Percentiles rank a stretch among this genome's conserved stretches.
Evolutionary conservation across 2,113 vertebrate genomes (phyloP).

Genomic region (Excalfactoria chinensis): DNA sequence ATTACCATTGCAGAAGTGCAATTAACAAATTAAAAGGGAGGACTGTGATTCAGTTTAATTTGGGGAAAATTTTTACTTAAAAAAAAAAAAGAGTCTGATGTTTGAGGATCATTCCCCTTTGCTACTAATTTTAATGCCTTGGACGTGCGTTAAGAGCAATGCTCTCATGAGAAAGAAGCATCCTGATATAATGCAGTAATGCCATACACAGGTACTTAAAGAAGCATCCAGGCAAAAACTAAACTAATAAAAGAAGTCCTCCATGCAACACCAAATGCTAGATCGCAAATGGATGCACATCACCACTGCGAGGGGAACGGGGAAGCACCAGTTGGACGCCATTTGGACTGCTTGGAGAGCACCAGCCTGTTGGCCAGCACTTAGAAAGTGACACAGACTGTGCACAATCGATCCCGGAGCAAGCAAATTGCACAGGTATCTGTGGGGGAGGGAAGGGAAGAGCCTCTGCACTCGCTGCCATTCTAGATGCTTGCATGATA

Average conservation of each 20-base stretch:
- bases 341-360: conserved; percentile 43
- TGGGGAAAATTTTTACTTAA: conserved; percentile 52
- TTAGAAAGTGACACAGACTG: conserved; percentile 54
- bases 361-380: conserved; percentile 41
- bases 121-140: conserved; percentile 15
- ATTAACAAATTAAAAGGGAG: conserved; percentile 75
- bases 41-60: conserved; percentile 50
- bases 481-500: neutral
- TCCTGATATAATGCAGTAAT: neutral
- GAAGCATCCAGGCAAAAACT: neutral
- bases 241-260: neutral
- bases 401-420: conserved; percentile 29
- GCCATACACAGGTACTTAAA: neutral
- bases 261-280: conserved; percentile 15
- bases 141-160: neutral
- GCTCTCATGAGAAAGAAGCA: conserved; percentile 2
- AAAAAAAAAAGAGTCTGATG: conserved; percentile 6
- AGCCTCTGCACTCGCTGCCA: neutral
- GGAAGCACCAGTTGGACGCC: conserved; percentile 51
- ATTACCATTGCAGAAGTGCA: conserved; percentile 75
- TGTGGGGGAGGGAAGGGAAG: conserved; percentile 12
- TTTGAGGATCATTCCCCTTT: conserved; percentile 25
- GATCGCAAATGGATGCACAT: conserved; percentile 53
- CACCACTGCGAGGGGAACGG: conserved; percentile 4
- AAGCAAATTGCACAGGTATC: conserved; percentile 33